A percentile compares a stretch with the other conserved stretches of the same genome.
Conservation (phyloP, 2,888 invertebrate genomes). For the Drosophila pullipes region DNA sequence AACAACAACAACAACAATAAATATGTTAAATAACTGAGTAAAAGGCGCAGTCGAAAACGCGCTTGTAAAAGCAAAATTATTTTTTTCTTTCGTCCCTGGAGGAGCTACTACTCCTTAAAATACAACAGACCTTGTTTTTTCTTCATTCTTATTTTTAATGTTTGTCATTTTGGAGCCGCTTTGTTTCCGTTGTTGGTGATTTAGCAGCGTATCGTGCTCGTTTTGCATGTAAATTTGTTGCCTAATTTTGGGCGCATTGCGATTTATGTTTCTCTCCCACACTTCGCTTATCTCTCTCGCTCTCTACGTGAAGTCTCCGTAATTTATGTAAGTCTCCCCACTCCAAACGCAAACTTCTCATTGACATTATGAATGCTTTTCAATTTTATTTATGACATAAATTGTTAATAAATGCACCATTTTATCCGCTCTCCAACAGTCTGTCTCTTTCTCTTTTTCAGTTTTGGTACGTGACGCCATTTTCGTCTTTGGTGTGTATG, state of each 20-base stretch:
- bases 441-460: background rate
- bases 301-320: conserved; percentile 7
- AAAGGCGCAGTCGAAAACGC: conserved; percentile 54
- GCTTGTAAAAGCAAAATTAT: conserved; percentile 70
- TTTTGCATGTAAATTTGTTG: conserved; percentile 73
- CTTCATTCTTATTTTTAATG: conserved; percentile 39
- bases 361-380: conserved; percentile 76
- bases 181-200: conserved; percentile 55
- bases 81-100: conserved; percentile 23
- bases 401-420: conserved; percentile 76
- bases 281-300: background rate
- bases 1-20: conserved; percentile 29
- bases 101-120: conserved; percentile 5
- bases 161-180: conserved; percentile 52
- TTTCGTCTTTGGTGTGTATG: conserved; percentile 45
- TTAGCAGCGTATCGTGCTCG: conserved; percentile 63
- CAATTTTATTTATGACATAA: conserved; percentile 76
- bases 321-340: conserved; percentile 57
- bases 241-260: conserved; percentile 63
- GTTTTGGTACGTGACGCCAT: conserved; percentile 43
- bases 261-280: conserved; percentile 55
- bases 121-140: conserved; percentile 20
- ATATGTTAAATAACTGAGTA: conserved; percentile 69
- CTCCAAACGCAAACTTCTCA: conserved; percentile 20
- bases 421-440: background rate